Conservation (phyloP, 37 sponge, comb jelly and placozoan genomes). For the Haliclona indistincta region DNA sequence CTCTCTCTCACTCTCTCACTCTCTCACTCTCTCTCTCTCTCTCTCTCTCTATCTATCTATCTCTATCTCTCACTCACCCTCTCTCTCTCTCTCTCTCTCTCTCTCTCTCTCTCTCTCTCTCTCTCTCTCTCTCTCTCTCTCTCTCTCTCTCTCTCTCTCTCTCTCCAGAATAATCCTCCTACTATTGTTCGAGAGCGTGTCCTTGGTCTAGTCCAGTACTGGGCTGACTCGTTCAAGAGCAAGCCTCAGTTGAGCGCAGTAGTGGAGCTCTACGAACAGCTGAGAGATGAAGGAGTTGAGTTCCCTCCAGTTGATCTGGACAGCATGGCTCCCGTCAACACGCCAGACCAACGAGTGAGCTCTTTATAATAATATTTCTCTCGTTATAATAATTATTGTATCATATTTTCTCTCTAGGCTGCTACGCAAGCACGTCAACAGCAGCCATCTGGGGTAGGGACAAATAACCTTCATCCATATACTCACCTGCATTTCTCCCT, state of each 20-base stretch:
- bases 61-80: not conserved
- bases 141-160: not conserved
- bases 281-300: slow-evolving; percentile 83
- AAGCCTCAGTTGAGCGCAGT: slow-evolving; percentile 75
- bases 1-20: no score
- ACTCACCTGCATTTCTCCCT: no score
- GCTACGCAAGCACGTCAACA: no score
- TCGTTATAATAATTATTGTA: no score
- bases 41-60: not conserved
- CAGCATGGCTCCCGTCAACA: slow-evolving; percentile 83
- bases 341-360: no score
- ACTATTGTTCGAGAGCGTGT: slow-evolving; percentile 80
- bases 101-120: not conserved
- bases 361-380: no score
- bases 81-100: not conserved
- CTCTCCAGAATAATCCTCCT: slow-evolving; percentile 68
- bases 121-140: not conserved
- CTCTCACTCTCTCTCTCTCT: not conserved
- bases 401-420: no score
- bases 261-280: slow-evolving; percentile 72
- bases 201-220: slow-evolving; percentile 86
- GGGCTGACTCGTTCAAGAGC: slow-evolving; percentile 91
- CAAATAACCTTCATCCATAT: no score
- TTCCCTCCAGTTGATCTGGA: slow-evolving; percentile 96
- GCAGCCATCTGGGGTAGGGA: no score